Percentiles rank a stretch among this genome's conserved stretches.
Evolutionary conservation across 2,113 vertebrate genomes (phyloP).

Genomic region (Bubo bubo): DNA sequence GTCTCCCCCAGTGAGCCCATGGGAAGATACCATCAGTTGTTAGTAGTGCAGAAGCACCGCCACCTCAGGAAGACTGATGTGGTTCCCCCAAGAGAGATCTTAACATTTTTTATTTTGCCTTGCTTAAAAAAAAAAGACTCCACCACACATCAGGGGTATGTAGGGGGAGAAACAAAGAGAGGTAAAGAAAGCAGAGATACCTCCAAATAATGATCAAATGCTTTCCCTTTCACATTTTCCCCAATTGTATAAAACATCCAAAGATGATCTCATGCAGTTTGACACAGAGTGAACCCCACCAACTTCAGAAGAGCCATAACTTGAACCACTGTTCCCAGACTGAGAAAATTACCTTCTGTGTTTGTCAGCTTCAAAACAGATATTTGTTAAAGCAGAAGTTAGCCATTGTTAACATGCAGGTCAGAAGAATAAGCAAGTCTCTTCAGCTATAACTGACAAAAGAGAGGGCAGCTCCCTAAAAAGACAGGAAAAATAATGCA

Average conservation of each 20-base stretch:
- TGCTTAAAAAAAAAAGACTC: neutral
- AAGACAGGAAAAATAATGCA: neutral
- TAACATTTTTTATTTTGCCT: neutral
- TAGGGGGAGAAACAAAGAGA: neutral
- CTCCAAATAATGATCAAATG: neutral
- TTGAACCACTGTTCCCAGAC: neutral
- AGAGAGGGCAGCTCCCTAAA: neutral
- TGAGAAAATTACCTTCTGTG: neutral
- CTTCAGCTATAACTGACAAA: neutral
- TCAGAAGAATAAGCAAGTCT: neutral
- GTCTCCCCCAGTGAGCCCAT: neutral
- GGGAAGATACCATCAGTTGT: neutral
- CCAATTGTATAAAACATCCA: neutral
- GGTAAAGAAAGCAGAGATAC: neutral
- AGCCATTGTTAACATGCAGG: neutral
- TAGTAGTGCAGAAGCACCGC: neutral
- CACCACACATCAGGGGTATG: neutral
- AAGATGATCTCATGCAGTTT: neutral
- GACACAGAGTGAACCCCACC: neutral
- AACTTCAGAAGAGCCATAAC: neutral
- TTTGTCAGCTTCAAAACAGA: neutral
- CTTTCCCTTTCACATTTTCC: neutral
- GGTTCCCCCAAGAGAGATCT: neutral
- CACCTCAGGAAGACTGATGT: neutral
- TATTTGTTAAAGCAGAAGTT: neutral